These are phyloP conservation scores for Plectropomus leopardus DNA, from an alignment of 2,113 vertebrate species.

Conservation along the genomic window DNA sequence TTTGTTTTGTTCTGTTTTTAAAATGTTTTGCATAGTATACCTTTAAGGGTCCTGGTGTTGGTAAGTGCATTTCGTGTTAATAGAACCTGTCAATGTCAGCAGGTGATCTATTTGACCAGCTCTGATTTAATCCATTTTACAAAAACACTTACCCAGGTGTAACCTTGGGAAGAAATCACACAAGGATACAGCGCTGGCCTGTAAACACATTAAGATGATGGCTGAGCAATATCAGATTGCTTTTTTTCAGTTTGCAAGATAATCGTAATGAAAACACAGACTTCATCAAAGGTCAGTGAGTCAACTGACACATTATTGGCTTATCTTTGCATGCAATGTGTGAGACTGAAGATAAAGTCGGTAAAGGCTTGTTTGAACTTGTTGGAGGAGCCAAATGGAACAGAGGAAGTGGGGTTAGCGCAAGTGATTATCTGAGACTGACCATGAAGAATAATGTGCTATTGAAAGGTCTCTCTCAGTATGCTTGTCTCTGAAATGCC, in stretches of 20 bases:
- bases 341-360: slow-evolving; percentile 49
- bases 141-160: slow-evolving; percentile 18
- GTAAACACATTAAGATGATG: slow-evolving; percentile 50
- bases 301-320: slow-evolving; percentile 42
- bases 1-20: no score
- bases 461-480: slow-evolving; percentile 18
- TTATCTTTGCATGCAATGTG: slow-evolving; percentile 54
- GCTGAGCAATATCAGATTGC: slow-evolving; percentile 40
- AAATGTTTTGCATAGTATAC: no score
- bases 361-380: slow-evolving; percentile 46
- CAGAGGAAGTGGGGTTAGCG: slow-evolving; percentile 9
- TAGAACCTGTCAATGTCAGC: neutral
- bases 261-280: slow-evolving; percentile 50
- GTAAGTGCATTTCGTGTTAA: neutral
- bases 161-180: slow-evolving; percentile 39
- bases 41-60: no score
- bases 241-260: slow-evolving; percentile 16
- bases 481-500: slow-evolving; percentile 24
- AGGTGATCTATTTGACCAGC: slow-evolving; percentile 1
- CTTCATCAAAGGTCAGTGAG: slow-evolving; percentile 50
- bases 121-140: slow-evolving; percentile 39
- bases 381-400: slow-evolving; percentile 38
- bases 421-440: slow-evolving; percentile 10
- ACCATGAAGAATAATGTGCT: slow-evolving; percentile 19
- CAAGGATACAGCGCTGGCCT: neutral